A percentile compares a stretch with the other conserved stretches of the same genome.
Evolutionary conservation across 2,888 invertebrate species (phyloP).

Genomic region (Noctuana brunneofusca): DNA sequence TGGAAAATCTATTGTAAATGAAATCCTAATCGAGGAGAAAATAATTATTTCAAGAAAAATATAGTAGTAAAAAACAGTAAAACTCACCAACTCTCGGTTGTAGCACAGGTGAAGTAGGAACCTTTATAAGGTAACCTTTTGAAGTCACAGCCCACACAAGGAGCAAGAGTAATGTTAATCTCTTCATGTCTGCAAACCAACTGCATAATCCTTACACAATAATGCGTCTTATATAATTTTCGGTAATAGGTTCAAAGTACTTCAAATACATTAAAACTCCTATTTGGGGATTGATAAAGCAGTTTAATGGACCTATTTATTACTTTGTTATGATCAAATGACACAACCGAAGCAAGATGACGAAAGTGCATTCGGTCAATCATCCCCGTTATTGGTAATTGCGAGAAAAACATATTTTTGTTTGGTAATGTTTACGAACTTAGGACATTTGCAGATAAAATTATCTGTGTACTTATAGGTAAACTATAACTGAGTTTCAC

Average conservation of each 20-base stretch:
- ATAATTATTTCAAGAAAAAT: too few relatives aligned
- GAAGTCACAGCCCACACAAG: conserved; percentile 43
- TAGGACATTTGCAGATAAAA: neutral
- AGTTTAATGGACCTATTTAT: conserved; percentile 59
- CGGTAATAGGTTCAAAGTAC: conserved; percentile 44
- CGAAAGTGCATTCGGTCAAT: conserved; percentile 50
- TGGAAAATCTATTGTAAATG: too few relatives aligned
- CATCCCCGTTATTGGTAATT: conserved; percentile 35
- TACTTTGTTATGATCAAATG: conserved; percentile 39
- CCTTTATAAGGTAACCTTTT: conserved; percentile 63
- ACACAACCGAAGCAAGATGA: conserved; percentile 39
- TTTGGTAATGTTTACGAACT: conserved; percentile 1
- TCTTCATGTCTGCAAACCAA: conserved; percentile 57
- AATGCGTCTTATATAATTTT: conserved; percentile 39
- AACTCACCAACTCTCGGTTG: conserved; percentile 43
- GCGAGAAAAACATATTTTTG: neutral
- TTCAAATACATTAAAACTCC: conserved; percentile 54
- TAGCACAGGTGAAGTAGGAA: conserved; percentile 51
- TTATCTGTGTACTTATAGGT: neutral
- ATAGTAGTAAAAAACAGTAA: neutral
- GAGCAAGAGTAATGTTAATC: conserved; percentile 52
- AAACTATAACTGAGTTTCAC: neutral
- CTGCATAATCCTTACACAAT: conserved; percentile 9
- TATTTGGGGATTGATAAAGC: conserved; percentile 46
- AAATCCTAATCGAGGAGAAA: too few relatives aligned